phyloP scores from a whole-genome alignment of 2,797 vertebrate genomes.

The Danionella dracula region DNA sequence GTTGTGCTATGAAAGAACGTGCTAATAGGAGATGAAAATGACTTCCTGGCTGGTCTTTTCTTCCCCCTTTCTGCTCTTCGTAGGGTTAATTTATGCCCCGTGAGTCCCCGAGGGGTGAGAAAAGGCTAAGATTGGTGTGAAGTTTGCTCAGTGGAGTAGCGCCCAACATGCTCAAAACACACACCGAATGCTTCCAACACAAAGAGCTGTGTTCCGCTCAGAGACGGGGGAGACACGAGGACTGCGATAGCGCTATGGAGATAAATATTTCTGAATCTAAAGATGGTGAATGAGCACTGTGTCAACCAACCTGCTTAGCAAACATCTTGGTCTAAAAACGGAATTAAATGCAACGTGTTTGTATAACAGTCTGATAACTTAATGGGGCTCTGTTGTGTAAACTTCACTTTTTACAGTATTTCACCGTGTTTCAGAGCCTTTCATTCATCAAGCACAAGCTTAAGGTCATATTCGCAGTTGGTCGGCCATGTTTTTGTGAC shows the following conservation, averaged over 20 bases:
- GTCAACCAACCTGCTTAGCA: too few species aligned
- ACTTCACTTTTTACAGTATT: too few species aligned
- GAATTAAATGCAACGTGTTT: too few species aligned
- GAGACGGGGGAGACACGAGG: neutral
- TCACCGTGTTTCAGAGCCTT: too few species aligned
- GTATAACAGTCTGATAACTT: too few species aligned
- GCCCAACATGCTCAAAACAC: slow-evolving; percentile 66
- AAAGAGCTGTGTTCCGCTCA: slow-evolving; percentile 18
- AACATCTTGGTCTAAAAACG: too few species aligned
- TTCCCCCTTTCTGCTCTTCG: neutral
- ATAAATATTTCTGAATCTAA: slow-evolving; percentile 16
- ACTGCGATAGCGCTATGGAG: neutral
- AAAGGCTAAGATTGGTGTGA: slow-evolving; percentile 74
- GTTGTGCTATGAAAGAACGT: slow-evolving; percentile 39
- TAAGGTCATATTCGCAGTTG: too few species aligned
- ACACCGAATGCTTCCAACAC: slow-evolving; percentile 30
- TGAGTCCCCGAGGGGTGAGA: slow-evolving; percentile 67
- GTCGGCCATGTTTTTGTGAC: too few species aligned
- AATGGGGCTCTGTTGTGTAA: too few species aligned
- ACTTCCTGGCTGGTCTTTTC: slow-evolving; percentile 56
- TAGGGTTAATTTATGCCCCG: slow-evolving; percentile 72
- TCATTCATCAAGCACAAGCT: too few species aligned
- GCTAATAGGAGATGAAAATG: slow-evolving; percentile 56
- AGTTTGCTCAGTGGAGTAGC: slow-evolving; percentile 69
- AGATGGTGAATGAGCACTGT: neutral